A percentile compares a stretch with the other conserved stretches of the same genome.
Conservation (phyloP, 2,888 invertebrate species). For the Chelonus formosanus region DNA sequence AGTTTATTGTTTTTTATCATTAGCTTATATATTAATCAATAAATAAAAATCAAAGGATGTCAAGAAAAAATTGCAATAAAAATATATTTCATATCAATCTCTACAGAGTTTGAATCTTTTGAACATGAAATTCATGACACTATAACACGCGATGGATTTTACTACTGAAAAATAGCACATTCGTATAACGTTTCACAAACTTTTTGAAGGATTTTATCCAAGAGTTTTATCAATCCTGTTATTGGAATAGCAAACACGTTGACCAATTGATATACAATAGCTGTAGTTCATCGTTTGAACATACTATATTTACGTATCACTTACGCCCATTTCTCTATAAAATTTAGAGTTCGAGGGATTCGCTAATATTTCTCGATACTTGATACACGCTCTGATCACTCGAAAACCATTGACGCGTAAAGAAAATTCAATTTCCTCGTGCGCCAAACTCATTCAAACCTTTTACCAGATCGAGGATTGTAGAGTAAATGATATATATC, state of each 20-base stretch:
- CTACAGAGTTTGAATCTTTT: no score
- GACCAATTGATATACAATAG: slow-evolving; percentile 5
- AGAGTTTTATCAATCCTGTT: background rate
- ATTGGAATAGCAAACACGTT: slow-evolving; percentile 30
- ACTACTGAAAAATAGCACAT: background rate
- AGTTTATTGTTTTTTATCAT: no score
- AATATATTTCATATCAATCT: no score
- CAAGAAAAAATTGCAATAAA: no score
- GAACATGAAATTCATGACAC: no score
- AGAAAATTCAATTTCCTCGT: slow-evolving; percentile 34
- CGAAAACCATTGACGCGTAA: slow-evolving; percentile 10
- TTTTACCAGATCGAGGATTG: background rate
- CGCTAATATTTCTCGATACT: slow-evolving; percentile 18
- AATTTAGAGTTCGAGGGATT: background rate
- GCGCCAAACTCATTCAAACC: slow-evolving; percentile 4
- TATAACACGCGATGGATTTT: no score
- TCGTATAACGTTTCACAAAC: background rate
- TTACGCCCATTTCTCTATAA: background rate
- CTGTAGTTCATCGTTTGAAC: slow-evolving; percentile 36
- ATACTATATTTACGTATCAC: slow-evolving; percentile 36
- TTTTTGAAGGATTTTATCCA: slow-evolving; percentile 1
- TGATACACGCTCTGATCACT: slow-evolving; percentile 10
- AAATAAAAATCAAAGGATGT: no score
- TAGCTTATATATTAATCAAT: no score
- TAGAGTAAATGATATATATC: slow-evolving; percentile 10